Conservation (phyloP, 2,113 vertebrate species). For the Laticauda colubrina region DNA sequence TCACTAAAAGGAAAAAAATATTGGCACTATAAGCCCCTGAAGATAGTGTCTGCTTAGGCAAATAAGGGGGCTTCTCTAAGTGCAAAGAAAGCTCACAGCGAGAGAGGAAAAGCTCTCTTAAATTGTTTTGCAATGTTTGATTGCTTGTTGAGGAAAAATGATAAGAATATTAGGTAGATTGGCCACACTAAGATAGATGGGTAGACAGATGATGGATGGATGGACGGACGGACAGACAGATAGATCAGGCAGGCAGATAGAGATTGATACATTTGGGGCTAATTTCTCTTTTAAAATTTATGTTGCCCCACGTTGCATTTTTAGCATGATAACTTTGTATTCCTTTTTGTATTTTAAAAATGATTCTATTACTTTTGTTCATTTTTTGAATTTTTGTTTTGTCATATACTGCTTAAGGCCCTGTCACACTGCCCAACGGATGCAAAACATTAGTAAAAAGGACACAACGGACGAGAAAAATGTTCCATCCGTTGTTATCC, state of each 20-base stretch:
- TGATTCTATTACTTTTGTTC: neutral
- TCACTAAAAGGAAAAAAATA: neutral
- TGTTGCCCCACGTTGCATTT: neutral
- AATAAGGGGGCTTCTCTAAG: neutral
- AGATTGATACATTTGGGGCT: too few relatives aligned
- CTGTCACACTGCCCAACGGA: too few relatives aligned
- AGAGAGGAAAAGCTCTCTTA: neutral
- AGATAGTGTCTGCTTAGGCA: neutral
- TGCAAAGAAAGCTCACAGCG: neutral
- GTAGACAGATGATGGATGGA: too few relatives aligned
- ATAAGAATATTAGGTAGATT: neutral
- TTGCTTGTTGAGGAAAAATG: neutral
- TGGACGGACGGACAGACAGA: neutral
- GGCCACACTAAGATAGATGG: neutral
- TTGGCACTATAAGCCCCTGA: neutral
- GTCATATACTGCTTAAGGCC: neutral
- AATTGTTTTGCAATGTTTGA: neutral
- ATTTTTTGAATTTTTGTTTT: neutral
- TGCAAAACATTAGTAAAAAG: too few relatives aligned
- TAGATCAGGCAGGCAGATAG: too few relatives aligned
- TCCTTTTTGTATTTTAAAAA: neutral
- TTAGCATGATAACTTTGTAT: neutral
- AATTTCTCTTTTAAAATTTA: too few relatives aligned
- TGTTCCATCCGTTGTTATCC: too few relatives aligned
- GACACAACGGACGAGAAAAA: too few relatives aligned